Conservation (phyloP, 1,140 invertebrate species). For the Orchesella cincta region DNA sequence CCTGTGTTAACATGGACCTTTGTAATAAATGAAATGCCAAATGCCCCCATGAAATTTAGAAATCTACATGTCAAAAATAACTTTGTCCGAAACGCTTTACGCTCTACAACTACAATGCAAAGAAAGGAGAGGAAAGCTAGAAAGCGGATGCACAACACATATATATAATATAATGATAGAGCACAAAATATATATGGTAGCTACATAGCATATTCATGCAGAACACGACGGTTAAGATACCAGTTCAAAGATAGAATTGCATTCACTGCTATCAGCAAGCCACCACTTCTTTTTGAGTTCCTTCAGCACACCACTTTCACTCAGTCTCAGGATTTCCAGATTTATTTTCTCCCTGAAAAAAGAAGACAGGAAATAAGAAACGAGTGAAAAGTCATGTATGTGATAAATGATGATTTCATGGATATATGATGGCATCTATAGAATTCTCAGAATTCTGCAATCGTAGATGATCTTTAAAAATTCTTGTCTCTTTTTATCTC, state of each 20-base stretch:
- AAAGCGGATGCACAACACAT: not conserved
- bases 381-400: slow-evolving; percentile 6
- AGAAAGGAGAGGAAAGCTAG: no score
- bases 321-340: slow-evolving; percentile 83
- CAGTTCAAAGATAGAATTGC: slow-evolving; percentile 19
- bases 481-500: not conserved
- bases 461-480: slow-evolving; percentile 5
- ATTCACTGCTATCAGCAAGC: slow-evolving; percentile 61
- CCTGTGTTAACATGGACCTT: no score
- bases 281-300: slow-evolving; percentile 92
- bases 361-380: slow-evolving; percentile 18
- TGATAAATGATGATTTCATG: slow-evolving; percentile 22
- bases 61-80: no score
- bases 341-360: slow-evolving; percentile 78
- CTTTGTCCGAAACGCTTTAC: no score
- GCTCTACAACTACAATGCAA: no score
- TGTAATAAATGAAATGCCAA: no score
- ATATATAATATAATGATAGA: no score
- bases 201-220: no score
- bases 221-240: no score
- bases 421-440: slow-evolving; percentile 17
- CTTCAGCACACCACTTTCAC: slow-evolving; percentile 85
- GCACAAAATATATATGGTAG: no score
- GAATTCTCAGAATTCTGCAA: not conserved
- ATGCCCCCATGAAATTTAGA: no score